Conservation (phyloP, 2,797 vertebrate species). For the Pagetopsis macropterus region DNA sequence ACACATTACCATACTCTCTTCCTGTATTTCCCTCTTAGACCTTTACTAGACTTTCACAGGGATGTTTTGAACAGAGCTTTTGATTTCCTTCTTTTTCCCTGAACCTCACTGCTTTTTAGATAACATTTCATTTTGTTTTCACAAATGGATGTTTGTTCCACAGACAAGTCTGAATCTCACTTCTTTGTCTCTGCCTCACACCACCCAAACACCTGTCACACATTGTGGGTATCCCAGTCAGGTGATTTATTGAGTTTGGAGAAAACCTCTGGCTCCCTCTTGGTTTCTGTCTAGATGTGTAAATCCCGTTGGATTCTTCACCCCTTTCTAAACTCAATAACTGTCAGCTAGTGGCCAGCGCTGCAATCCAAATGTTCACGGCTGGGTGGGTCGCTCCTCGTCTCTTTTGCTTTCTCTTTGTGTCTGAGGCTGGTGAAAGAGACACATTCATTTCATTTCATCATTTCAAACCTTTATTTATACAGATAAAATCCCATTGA, state of each 20-base stretch:
- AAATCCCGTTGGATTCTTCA: constrained; percentile 63
- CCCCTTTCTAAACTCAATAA: constrained; percentile 64
- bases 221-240: constrained; percentile 30
- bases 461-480: too few relatives aligned
- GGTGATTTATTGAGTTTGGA: constrained; percentile 67
- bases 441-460: too few relatives aligned
- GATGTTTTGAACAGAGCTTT: constrained; percentile 8
- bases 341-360: constrained; percentile 51
- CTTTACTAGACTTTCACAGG: background rate
- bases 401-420: constrained; percentile 26
- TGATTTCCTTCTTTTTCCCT: constrained; percentile 34
- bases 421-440: constrained; percentile 16
- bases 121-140: constrained; percentile 30
- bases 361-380: constrained; percentile 58
- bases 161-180: constrained; percentile 15
- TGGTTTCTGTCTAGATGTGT: constrained; percentile 67
- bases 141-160: constrained; percentile 30
- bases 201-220: constrained; percentile 38
- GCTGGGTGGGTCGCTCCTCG: constrained; percentile 34
- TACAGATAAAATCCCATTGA: too few relatives aligned
- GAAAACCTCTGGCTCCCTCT: constrained; percentile 49
- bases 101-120: constrained; percentile 7
- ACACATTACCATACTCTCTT: background rate
- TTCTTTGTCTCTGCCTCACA: constrained; percentile 4
- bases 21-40: background rate